Conservation (phyloP, 2,888 invertebrate species). For the Nymphalis polychloros region DNA sequence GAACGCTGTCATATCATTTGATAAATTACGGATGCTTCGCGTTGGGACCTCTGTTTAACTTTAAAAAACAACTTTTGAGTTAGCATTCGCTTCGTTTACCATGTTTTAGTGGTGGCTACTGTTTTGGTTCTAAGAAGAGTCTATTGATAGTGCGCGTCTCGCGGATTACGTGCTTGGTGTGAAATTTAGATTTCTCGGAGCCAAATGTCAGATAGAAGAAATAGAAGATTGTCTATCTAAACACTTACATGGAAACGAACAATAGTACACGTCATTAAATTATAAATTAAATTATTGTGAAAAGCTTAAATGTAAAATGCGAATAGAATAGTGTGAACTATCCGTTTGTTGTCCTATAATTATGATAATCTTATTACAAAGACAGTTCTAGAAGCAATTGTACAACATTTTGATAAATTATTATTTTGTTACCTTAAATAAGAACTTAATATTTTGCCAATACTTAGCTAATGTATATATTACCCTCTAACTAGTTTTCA, state of each 20-base stretch:
- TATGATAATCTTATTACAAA: too few relatives aligned
- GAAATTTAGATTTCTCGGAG: constrained; percentile 35
- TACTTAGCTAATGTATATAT: not conserved
- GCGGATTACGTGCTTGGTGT: constrained; percentile 37
- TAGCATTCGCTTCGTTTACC: constrained; percentile 40
- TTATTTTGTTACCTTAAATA: too few relatives aligned
- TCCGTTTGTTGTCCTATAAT: too few relatives aligned
- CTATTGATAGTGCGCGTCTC: constrained; percentile 32
- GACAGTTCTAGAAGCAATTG: too few relatives aligned
- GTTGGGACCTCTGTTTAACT: constrained; percentile 60
- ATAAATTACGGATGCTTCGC: constrained; percentile 62
- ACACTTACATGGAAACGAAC: constrained; percentile 28
- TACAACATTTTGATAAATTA: too few relatives aligned
- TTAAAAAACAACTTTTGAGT: constrained; percentile 40
- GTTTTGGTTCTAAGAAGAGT: constrained; percentile 40
- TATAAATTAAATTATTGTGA: not conserved
- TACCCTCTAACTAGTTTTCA: not conserved
- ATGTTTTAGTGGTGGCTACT: constrained; percentile 38
- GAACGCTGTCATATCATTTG: constrained; percentile 75
- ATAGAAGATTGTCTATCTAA: constrained; percentile 32
- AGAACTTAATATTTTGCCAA: too few relatives aligned
- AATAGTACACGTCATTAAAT: constrained; percentile 14
- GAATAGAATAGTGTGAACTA: not conserved
- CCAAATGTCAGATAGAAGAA: constrained; percentile 27
- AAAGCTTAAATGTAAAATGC: not conserved